Conservation (phyloP, 2,113 vertebrate species). For the Labeo catla region DNA sequence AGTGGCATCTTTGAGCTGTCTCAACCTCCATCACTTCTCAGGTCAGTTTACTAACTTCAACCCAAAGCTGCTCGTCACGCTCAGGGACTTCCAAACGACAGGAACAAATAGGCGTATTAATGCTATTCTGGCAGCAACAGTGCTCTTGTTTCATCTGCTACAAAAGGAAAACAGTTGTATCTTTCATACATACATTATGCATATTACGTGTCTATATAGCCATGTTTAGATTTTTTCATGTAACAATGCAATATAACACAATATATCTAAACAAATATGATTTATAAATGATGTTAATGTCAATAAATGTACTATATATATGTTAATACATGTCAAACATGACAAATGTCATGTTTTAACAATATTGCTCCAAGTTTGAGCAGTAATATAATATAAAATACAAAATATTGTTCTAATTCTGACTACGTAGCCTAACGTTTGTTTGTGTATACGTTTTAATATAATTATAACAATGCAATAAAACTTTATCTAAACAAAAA, state of each 20-base stretch:
- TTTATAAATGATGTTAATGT: not conserved
- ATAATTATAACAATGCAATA: not conserved
- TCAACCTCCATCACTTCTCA: constrained; percentile 62
- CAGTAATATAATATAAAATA: too few relatives aligned
- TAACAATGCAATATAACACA: not conserved
- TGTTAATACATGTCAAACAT: too few relatives aligned
- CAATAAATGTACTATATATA: not conserved
- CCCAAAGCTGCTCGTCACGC: constrained; percentile 44
- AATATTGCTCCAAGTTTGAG: too few relatives aligned
- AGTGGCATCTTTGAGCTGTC: constrained; percentile 28
- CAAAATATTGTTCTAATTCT: not conserved
- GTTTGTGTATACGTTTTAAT: not conserved
- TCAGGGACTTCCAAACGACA: constrained; percentile 36
- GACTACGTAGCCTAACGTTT: not conserved
- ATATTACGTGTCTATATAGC: not conserved
- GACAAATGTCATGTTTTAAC: too few relatives aligned
- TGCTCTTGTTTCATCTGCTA: constrained; percentile 5
- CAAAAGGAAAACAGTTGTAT: not conserved
- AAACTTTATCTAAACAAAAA: not conserved
- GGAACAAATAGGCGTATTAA: constrained; percentile 34
- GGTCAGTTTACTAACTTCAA: constrained; percentile 74
- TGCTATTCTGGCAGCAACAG: constrained; percentile 22
- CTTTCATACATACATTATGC: not conserved
- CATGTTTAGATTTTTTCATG: not conserved
- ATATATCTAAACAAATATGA: not conserved